Base-by-base conservation (phyloP, 1,140 invertebrate genomes). In the Telenomus remus region DNA sequence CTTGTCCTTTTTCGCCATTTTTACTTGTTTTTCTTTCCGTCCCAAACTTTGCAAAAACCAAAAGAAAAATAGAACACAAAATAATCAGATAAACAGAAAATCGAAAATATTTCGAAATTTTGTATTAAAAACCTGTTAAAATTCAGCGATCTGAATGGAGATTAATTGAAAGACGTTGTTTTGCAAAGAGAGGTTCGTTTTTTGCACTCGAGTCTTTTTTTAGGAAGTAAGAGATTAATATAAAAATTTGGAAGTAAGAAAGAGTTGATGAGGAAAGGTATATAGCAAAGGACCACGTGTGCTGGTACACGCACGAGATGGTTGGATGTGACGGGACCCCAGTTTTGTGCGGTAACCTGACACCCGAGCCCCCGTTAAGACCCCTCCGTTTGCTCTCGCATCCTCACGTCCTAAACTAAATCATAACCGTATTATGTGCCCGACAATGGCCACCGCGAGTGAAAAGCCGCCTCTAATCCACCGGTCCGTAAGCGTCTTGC, bases 401-500 rank as follows among this genome's bases (percentile, higher is more conserved):
- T 84, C 81, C 81, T 82, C 82, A 79, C 79, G 81, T 83, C 78
- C 83, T 80, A 82, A 85, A 85, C 83, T 85, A 83, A 85, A 85
- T 85, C 83, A 84, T 85, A 85, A 85, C 83, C 83, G 82, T 84
- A 85, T 85, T 85, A 84, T 85, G 76, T 73, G 70, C 53, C 79
- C 80, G 81, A 85, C 83, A 85, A 85, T 85, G 80, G 82, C 70
- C 79, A 76, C 78, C 73, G 79, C 78, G 73, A 81, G 77, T 82
- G 84, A 84, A 82, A 84, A 84, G 82, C 81, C 81, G 81, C 80
- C 81, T 84, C 81, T 84, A 84, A 85, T 84, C 83, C 82, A 80
- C 81, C 81, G 81, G 79, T 79, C 73, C 77, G 79, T 81, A 76
- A 79, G 83, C 80, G 78, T 83, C 80, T 80, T 74, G 73, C 79